Evolutionary conservation across 2,113 vertebrate genomes (phyloP), one percentile per base, ranked within the genome.

Genomic region (Telmatochromis sp.): DNA sequence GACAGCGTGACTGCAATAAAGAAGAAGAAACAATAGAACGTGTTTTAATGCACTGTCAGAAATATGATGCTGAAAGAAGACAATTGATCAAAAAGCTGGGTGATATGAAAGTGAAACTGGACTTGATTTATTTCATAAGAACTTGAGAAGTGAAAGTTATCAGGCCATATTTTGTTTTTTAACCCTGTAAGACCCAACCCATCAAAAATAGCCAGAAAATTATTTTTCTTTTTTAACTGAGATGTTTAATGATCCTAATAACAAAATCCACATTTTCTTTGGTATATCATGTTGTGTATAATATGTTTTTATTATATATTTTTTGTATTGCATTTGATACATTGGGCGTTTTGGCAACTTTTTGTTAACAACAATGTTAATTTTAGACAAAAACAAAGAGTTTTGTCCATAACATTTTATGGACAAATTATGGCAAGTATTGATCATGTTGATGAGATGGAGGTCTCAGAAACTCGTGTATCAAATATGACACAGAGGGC

Each of bases 401-500:
- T 58, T 58, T 58, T 58, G 26, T 31, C 7, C 55, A 9, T 58
- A 6, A 58, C 7, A 58, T 58, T 58, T 17, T 58, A 15, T 57
- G 55, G 13, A 28, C 23, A 58, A 31, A 58, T 58, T 58, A 31
- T 58, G 55, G 55, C 1, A 58, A 31, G 3, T 58, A 4, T 58
- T 58, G 55, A 58, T 31, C 55, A 31, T 2, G 55, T 58, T 31
- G 14, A 58, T 15, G 26, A 58, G 26, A 15, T 58, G 14, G 55
- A 58, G 55, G 1, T 31, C 55, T 9, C 55, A 58, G 55, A 58
- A 0, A 9, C 55, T 0, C 26, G 0, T 58, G 55, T 58, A 58
- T 58, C 7, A 31, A 58, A 58, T 58, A 58, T 58, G 26, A 31
- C 3, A 58, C 14, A 15, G 55, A 58, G 23, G 23, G 55, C 23